A percentile compares a stretch with the other conserved stretches of the same genome.
Evolutionary conservation across 2,113 vertebrate species (phyloP).

Genomic region (Elachura formosa): DNA sequence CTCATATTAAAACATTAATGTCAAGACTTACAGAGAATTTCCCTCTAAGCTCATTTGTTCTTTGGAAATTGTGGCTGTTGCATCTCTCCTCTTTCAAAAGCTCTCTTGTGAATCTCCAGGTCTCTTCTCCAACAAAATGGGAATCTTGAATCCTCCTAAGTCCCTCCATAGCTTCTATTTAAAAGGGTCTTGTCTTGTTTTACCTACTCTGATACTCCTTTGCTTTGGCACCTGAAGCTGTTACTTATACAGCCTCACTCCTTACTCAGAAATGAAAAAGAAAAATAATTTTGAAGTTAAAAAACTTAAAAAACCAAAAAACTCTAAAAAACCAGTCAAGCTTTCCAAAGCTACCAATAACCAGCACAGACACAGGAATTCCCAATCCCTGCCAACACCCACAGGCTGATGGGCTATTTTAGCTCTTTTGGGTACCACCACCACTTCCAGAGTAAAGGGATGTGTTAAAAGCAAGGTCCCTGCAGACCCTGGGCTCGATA

Average conservation of each 20-base stretch:
- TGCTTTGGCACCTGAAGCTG: neutral
- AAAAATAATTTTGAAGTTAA: neutral
- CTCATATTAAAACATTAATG: neutral
- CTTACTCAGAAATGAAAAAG: neutral
- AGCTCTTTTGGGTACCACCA: neutral
- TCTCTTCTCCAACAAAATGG: neutral
- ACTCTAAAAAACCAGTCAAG: neutral
- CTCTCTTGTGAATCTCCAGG: rapidly evolving
- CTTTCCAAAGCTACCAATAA: neutral
- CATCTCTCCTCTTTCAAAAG: neutral
- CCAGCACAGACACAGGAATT: neutral
- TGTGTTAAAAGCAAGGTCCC: neutral
- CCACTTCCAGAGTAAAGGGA: neutral
- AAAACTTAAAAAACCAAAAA: neutral
- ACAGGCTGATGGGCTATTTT: neutral
- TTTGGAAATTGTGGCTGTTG: neutral
- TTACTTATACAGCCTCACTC: neutral
- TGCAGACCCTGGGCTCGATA: conserved; percentile 68
- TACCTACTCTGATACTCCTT: neutral
- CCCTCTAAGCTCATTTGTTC: neutral
- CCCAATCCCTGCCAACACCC: neutral
- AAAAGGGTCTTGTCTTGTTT: neutral
- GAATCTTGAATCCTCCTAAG: neutral
- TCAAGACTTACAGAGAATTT: neutral
- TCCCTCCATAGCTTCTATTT: neutral